phyloP scores from a whole-genome alignment of 2,888 invertebrate species.

The Cephus sareptanus region DNA sequence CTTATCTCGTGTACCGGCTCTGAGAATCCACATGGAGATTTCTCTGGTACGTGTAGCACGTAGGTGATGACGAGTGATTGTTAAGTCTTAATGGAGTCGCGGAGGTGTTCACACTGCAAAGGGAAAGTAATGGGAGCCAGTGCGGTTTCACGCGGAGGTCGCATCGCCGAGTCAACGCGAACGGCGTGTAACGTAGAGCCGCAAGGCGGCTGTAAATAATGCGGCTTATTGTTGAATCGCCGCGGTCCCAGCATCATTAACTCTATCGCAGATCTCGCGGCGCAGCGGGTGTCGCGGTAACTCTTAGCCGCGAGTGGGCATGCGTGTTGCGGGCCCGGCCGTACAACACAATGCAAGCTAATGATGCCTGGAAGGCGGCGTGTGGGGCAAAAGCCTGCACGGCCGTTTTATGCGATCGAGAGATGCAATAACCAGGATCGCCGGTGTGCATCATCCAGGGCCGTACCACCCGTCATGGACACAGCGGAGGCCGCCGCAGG shows the following conservation, averaged over 20 bases:
- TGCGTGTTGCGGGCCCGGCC: slow-evolving; percentile 21
- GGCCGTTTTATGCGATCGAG: slow-evolving; percentile 28
- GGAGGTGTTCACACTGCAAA: slow-evolving; percentile 13
- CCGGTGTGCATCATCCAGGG: slow-evolving; percentile 34
- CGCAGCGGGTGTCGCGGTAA: slow-evolving; percentile 62
- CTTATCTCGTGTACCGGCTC: background rate
- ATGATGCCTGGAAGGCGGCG: slow-evolving; percentile 54
- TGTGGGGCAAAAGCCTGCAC: slow-evolving; percentile 11
- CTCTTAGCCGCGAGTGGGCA: slow-evolving; percentile 50
- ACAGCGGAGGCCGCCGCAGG: slow-evolving; percentile 49
- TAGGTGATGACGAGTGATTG: slow-evolving; percentile 41
- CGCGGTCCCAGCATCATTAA: slow-evolving; percentile 59
- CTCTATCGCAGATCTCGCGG: slow-evolving; percentile 60
- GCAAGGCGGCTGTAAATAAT: slow-evolving; percentile 56
- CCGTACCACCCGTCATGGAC: slow-evolving; percentile 46
- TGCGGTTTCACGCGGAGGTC: slow-evolving; percentile 14
- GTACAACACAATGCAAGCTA: slow-evolving; percentile 54
- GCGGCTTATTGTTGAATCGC: slow-evolving; percentile 59
- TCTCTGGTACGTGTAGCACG: background rate
- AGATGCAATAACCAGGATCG: slow-evolving; percentile 22
- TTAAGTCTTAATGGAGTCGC: slow-evolving; percentile 42
- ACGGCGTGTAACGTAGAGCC: slow-evolving; percentile 19
- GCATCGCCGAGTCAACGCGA: slow-evolving; percentile 14
- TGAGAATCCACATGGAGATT: background rate
- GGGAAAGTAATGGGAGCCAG: slow-evolving; percentile 34